These are phyloP conservation scores for Tachuris rubrigastra DNA, from an alignment of 2,113 vertebrate species.

Conservation along the genomic window DNA sequence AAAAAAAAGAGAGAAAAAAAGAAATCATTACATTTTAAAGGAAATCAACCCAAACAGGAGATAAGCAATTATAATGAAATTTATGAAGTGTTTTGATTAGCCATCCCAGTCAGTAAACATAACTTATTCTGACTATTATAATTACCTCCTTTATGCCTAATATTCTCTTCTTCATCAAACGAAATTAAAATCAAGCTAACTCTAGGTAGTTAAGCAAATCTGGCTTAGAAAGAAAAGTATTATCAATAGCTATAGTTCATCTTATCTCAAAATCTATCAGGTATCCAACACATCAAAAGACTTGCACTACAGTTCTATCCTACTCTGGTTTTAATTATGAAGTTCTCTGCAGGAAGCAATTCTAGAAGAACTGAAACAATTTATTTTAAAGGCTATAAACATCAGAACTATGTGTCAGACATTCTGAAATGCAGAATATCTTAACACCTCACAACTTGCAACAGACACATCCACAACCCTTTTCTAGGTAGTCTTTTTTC, in stretches of 20 bases:
- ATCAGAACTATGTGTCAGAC: background rate
- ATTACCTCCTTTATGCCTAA: slow-evolving; percentile 55
- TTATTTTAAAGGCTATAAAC: slow-evolving; percentile 64
- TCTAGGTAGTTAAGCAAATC: slow-evolving; percentile 47
- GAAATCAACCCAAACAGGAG: slow-evolving; percentile 33
- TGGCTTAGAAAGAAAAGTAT: slow-evolving; percentile 32
- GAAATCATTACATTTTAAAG: slow-evolving; percentile 3
- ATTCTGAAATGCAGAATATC: background rate
- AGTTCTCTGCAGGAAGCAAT: slow-evolving; percentile 46
- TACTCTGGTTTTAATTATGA: slow-evolving; percentile 63
- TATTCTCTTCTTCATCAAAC: slow-evolving; percentile 52
- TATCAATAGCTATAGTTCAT: slow-evolving; percentile 30
- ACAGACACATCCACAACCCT: background rate
- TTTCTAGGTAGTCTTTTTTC: background rate
- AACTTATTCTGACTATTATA: slow-evolving; percentile 47
- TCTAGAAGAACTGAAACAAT: slow-evolving; percentile 50
- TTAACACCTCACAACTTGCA: slow-evolving; percentile 2
- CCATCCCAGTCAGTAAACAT: slow-evolving; percentile 46
- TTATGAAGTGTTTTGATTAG: slow-evolving; percentile 46
- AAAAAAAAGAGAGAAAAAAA: background rate
- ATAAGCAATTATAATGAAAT: slow-evolving; percentile 45
- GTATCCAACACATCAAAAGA: slow-evolving; percentile 54
- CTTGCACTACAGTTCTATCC: slow-evolving; percentile 34
- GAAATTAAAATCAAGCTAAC: slow-evolving; percentile 28
- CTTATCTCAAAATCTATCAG: slow-evolving; percentile 54